Evolutionary conservation across 2,113 vertebrate genomes (phyloP), one percentile per base, ranked within the genome.

Genomic region (Ellobius talpinus): DNA sequence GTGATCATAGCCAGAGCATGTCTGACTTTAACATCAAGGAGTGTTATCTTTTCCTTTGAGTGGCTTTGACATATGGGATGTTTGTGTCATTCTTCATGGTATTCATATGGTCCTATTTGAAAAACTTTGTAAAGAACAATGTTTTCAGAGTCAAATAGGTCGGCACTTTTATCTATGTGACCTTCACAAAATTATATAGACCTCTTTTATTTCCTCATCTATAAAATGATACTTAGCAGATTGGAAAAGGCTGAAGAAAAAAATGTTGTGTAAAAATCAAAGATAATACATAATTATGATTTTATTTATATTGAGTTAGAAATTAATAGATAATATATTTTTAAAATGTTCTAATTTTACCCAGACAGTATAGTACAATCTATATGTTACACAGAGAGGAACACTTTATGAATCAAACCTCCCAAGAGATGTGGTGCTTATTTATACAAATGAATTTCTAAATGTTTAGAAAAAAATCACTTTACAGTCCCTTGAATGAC

Each of bases 401-500:
- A 21, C 31, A 79, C 5, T 3, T 74, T 90, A 81, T 87, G 50
- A 13, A 33, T 63, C 72, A 73, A 68, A 81, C 33, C 63, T 55
- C 2, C 36, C 17, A 65, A n/a, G 23, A 81, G 58, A 76, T 93
- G 79, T 95, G 88, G 93, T 73, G 58, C 6, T 81, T 91, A 61
- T 7, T 72, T 82, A 63, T 12, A 66, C 9, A 17, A 61, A 33
- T 95, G 45, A 84, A 97, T 93, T 96, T 97, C 96, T 95, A 86
- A 96, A 86, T 0, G 0, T 95, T 42, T 52, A 29, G 55, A 52
- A 85, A 93, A 94, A 79, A 96, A 96, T 97, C 97, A 91, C 87
- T 95, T 98, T 98, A 97, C 21, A 87, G 97, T 89, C 70, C 12
- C 55, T 97, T 93, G 97, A 97, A 97, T 97, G 95, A 97, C 97